These are phyloP conservation scores for Sphaeridia pumilis DNA, from an alignment of 2,888 invertebrate genomes.

Conservation along the genomic window DNA sequence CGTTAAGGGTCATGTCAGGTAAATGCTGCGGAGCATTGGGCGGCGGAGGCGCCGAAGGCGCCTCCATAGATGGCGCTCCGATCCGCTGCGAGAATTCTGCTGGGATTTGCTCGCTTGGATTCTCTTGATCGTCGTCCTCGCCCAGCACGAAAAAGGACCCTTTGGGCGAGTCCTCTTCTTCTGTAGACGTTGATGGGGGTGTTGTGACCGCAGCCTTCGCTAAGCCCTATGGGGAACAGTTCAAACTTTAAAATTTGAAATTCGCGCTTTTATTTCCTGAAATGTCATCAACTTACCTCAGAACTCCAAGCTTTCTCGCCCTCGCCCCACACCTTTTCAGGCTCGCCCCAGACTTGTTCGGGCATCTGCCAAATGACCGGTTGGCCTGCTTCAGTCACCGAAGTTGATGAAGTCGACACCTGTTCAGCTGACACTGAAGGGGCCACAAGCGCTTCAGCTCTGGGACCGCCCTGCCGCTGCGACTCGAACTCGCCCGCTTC, in stretches of 20 bases:
- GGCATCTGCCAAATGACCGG: constrained; percentile 21
- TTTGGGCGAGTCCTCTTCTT: constrained; percentile 8
- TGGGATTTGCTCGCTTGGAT: constrained; percentile 1
- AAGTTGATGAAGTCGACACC: background rate
- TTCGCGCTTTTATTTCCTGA: too few species aligned
- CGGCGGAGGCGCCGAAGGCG: background rate
- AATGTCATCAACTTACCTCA: too few species aligned
- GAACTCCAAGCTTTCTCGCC: constrained; percentile 49
- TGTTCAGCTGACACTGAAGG: background rate
- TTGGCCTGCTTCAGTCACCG: background rate
- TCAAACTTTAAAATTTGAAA: too few species aligned
- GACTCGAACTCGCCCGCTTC: background rate
- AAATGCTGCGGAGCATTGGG: constrained; percentile 9
- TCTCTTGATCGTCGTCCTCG: constrained; percentile 32
- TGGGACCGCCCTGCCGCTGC: constrained; percentile 1
- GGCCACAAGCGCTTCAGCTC: constrained; percentile 9
- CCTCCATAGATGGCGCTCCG: constrained; percentile 3
- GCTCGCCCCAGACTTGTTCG: constrained; percentile 38
- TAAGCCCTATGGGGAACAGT: too few species aligned
- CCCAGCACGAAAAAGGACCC: constrained; percentile 32
- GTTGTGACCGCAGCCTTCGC: too few species aligned
- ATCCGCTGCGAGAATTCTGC: background rate
- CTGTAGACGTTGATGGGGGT: too few species aligned
- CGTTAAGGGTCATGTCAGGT: constrained; percentile 18
- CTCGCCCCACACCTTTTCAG: constrained; percentile 42